A percentile compares a stretch with the other conserved stretches of the same genome.
Conservation (phyloP, 64 coral and sea anemone genomes). For the Pocillopora verrucosa region DNA sequence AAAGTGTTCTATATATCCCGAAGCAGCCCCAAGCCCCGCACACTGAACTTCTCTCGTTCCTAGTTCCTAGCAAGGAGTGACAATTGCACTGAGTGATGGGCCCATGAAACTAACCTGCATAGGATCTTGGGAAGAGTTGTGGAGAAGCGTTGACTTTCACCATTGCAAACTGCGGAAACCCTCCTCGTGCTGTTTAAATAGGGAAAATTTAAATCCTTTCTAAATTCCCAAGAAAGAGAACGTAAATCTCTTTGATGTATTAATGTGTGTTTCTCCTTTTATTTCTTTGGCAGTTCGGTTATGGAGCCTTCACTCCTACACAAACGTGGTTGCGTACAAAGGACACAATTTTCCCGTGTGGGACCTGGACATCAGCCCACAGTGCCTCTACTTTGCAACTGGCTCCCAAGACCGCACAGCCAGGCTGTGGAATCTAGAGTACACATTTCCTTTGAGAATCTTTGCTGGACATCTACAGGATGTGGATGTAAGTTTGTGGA, state of each 20-base stretch:
- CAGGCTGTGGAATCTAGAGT: conserved; percentile 91
- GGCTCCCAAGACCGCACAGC: conserved; percentile 93
- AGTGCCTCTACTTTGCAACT: conserved; percentile 93
- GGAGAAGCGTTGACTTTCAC: neutral
- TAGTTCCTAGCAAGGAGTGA: too few relatives aligned
- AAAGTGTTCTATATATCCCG: too few relatives aligned
- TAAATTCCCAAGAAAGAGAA: neutral
- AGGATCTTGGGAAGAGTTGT: too few relatives aligned
- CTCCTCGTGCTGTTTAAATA: neutral
- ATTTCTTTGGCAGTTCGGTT: conserved; percentile 70
- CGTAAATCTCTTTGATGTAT: neutral
- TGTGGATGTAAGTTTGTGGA: conserved; percentile 64
- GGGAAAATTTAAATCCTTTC: too few relatives aligned
- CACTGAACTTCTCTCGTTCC: too few relatives aligned
- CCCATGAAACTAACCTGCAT: too few relatives aligned
- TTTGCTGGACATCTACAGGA: conserved; percentile 91
- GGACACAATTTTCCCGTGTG: conserved; percentile 98
- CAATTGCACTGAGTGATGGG: too few relatives aligned
- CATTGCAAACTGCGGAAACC: neutral
- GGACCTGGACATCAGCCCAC: conserved; percentile 85
- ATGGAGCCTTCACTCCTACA: conserved; percentile 93
- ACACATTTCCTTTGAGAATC: conserved; percentile 88
- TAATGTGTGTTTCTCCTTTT: neutral
- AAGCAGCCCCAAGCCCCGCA: too few relatives aligned
- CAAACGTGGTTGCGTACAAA: conserved; percentile 87